A percentile compares a stretch with the other conserved stretches of the same genome.
phyloP scores from a whole-genome alignment of 2,797 vertebrate genomes.

The Rhinella marina region DNA sequence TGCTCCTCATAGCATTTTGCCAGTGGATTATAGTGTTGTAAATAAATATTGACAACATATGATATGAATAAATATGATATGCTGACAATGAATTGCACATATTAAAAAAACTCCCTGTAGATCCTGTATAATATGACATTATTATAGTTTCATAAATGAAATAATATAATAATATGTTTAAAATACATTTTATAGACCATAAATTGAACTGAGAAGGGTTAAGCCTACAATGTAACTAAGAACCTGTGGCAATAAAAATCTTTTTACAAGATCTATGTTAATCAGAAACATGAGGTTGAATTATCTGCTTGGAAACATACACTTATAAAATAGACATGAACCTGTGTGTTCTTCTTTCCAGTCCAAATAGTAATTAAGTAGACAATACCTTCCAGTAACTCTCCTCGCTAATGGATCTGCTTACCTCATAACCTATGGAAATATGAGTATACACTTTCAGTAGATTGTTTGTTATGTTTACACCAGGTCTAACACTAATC shows the following conservation, averaged over 20 bases:
- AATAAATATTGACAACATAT: neutral
- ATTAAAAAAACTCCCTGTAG: neutral
- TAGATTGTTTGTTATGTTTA: slow-evolving; percentile 76
- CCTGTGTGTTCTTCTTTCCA: slow-evolving; percentile 64
- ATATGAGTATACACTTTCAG: slow-evolving; percentile 73
- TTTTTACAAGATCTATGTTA: slow-evolving; percentile 39
- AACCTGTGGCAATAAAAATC: slow-evolving; percentile 25
- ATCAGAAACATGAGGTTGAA: slow-evolving; percentile 43
- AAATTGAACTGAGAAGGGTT: neutral
- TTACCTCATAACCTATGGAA: slow-evolving; percentile 76
- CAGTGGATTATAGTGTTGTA: neutral
- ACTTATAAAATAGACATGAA: slow-evolving; percentile 61
- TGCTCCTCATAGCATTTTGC: no score
- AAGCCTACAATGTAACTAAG: slow-evolving; percentile 13
- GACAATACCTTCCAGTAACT: slow-evolving; percentile 65
- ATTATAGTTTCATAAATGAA: neutral
- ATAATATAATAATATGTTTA: neutral
- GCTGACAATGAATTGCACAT: neutral
- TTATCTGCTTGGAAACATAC: slow-evolving; percentile 50
- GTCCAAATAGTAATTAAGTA: slow-evolving; percentile 61
- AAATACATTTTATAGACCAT: neutral
- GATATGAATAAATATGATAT: neutral
- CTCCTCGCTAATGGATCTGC: slow-evolving; percentile 71
- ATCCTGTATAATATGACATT: neutral
- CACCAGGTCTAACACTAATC: slow-evolving; percentile 79